Evolutionary conservation across 2,113 vertebrate species (phyloP), one percentile per base, ranked within the genome.

Genomic region (Anolis carolinensis): DNA sequence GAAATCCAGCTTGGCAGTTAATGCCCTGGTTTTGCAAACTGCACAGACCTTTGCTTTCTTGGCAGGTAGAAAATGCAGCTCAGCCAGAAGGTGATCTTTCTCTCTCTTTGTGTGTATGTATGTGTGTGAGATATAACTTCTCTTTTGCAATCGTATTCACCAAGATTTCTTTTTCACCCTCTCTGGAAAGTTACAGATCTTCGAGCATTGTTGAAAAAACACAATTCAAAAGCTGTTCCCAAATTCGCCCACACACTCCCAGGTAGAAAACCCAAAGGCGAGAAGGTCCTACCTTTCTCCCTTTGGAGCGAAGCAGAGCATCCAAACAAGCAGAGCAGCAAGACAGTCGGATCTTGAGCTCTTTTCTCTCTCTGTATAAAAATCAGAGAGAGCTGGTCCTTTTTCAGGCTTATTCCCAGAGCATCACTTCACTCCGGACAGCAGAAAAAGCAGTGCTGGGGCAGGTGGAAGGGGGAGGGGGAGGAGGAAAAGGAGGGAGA

Each of bases 381-480:
- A 78, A 59, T 18, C 16, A 59, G 76, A 89, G 95, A 87, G 88
- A 92, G 76, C 87, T 86, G 95, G 88, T 94, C 89, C 93, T 91
- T 95, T 95, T 95, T 97, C 96, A 74, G 93, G 93, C 89, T 96
- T 95, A 94, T 93, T 89, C 94, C 93, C 93, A 81, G 91, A 94
- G 93, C 95, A 94, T 95, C 95, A 94, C 95, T 96, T 95, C 96
- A 97, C 95, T 97, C 96, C 95, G 95, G 95, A 91, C 94, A 93
- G 93, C 93, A 92, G 90, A 4, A 93, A 93, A 95, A 94, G 83
- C 92, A 77, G 92, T 86, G 94, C 88, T 89, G 88, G 14, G 55
- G 14, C 55, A 59, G 55, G 13, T 59, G 55, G 94, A 90, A 82
- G 94, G 94, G 90, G 92, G 92, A 90, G 93, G 92, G 94, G 92